These are phyloP conservation scores for Cydia strobilella DNA, from an alignment of 1,140 invertebrate genomes.

Conservation along the genomic window DNA sequence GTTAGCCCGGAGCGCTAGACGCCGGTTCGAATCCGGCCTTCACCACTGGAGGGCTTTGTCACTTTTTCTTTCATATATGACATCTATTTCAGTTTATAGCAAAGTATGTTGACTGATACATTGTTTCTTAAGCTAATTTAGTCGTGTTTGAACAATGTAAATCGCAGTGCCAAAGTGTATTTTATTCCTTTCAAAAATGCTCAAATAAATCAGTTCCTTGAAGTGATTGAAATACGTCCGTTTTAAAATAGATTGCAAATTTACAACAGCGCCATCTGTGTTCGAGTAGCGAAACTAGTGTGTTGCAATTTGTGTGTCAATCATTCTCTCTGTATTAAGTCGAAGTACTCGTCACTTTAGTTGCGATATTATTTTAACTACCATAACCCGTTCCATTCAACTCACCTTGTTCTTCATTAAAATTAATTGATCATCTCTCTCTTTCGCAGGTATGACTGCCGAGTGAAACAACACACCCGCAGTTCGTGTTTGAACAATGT, in stretches of 20 bases:
- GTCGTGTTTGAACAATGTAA: background rate
- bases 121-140: too few relatives aligned
- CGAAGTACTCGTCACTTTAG: background rate
- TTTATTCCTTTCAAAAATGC: slow-evolving; percentile 58
- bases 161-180: slow-evolving; percentile 5
- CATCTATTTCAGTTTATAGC: too few relatives aligned
- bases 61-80: too few relatives aligned
- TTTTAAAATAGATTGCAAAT: background rate
- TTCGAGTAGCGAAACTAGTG: background rate
- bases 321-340: background rate
- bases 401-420: slow-evolving; percentile 54
- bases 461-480: slow-evolving; percentile 41
- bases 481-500: background rate
- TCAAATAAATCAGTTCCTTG: slow-evolving; percentile 43
- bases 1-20: too few relatives aligned
- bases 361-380: background rate
- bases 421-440: slow-evolving; percentile 53
- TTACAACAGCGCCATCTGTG: background rate
- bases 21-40: too few relatives aligned
- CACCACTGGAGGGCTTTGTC: too few relatives aligned
- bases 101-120: too few relatives aligned
- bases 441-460: slow-evolving; percentile 54
- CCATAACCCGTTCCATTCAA: slow-evolving; percentile 53
- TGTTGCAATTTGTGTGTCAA: too few relatives aligned
- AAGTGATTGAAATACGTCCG: slow-evolving; percentile 27